Base-by-base conservation (phyloP, 2,797 vertebrate genomes). In the Nasua narica region DNA sequence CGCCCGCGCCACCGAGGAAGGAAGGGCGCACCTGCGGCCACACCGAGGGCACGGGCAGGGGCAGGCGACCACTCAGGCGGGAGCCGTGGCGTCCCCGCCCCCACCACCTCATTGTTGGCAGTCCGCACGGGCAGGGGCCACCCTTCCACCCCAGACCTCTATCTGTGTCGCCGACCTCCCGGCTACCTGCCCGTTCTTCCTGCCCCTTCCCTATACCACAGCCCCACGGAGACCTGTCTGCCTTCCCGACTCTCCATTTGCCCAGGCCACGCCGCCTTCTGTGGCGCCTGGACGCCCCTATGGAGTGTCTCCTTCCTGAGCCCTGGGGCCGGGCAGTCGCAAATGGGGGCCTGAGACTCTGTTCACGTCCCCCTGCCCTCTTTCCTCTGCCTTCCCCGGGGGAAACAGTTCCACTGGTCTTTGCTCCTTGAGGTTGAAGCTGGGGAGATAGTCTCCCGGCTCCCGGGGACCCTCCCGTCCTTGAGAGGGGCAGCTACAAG, bases 101-200 rank as follows among this genome's bases (percentile, higher is more conserved):
- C 19, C 10, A 9, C 32, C 21, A 3, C 27, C 19, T 1, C 7
- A 0, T 0, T 7, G 21, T 0, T 19, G 16, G 86, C 6, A 12
- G 37, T 16, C 48, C 52, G 54, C 43, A 9, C 0, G 3, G 8
- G 48, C 46, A 12, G 18, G 32, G 6, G 25, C 27, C n/a, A 5
- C 32, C 12, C 43, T 54, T 52, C 78, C 32, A 2, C 67, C 7
- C 37, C 0, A 18, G 70, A 52, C 7, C 25, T 13, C 76, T 67
- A 4, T 32, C 54, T 65, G 50, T 16, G 1, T 46, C 58, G 21
- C 52, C 9, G 16, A 0, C n/a, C 83, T 56, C 54, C 35, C 8
- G 54, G 60, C 58, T 25, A 19, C 25, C 84, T 67, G 72, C 8
- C 9, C 35, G 3, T 54, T n/a, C 60, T n/a, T 62, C 72, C 50